These are phyloP conservation scores for Meles meles DNA, from an alignment of 2,113 vertebrate species.

Conservation along the genomic window DNA sequence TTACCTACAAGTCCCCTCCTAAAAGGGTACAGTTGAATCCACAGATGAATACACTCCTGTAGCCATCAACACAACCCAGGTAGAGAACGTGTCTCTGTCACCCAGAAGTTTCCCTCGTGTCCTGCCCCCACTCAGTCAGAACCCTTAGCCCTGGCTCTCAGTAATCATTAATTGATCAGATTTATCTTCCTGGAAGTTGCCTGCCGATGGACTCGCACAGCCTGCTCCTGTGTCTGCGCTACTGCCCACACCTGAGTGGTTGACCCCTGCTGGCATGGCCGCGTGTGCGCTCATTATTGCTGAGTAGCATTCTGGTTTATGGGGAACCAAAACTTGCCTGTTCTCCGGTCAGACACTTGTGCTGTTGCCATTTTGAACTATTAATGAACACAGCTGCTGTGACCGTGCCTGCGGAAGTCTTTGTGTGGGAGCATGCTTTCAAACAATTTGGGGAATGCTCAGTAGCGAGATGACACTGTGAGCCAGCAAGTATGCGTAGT, in stretches of 20 bases:
- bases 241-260: not conserved
- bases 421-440: accelerated
- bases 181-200: not conserved
- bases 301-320: too few relatives aligned
- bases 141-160: not conserved
- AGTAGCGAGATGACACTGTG: not conserved
- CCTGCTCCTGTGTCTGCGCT: too few relatives aligned
- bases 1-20: not conserved
- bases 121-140: not conserved
- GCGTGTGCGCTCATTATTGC: accelerated
- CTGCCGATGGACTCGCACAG: not conserved
- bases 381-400: not conserved
- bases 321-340: not conserved
- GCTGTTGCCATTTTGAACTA: not conserved
- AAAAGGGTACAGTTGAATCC: not conserved
- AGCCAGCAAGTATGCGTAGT: not conserved
- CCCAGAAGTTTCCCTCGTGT: not conserved
- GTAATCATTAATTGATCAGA: not conserved
- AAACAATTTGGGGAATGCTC: too few relatives aligned
- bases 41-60: not conserved
- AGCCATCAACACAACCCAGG: not conserved
- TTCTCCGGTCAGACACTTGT: not conserved
- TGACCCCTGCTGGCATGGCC: not conserved
- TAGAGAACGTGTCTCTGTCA: too few relatives aligned
- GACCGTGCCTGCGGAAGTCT: accelerated